Conservation (phyloP, 2,888 invertebrate genomes). For the Oscheius onirici region DNA sequence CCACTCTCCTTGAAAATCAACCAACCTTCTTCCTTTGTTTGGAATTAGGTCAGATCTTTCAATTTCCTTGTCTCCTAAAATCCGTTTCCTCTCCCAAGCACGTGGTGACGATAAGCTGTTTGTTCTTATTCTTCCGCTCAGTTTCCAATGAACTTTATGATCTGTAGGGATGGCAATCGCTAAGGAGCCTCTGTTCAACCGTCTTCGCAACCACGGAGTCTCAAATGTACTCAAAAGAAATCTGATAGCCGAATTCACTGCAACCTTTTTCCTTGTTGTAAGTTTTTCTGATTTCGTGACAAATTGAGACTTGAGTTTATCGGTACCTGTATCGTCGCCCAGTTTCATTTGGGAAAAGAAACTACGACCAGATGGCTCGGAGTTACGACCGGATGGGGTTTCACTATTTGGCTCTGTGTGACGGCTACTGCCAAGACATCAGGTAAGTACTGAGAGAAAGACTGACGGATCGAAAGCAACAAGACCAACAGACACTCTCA, state of each 20-base stretch:
- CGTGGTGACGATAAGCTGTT: too few relatives aligned
- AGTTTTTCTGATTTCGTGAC: slow-evolving; percentile 20
- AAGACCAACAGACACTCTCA: too few relatives aligned
- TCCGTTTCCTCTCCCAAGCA: too few relatives aligned
- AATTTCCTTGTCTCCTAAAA: too few relatives aligned
- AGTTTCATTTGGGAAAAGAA: slow-evolving; percentile 46
- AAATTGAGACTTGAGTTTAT: slow-evolving; percentile 48
- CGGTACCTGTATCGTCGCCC: slow-evolving; percentile 54
- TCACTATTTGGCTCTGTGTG: slow-evolving; percentile 53
- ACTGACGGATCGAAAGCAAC: too few relatives aligned
- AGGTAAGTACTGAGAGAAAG: slow-evolving; percentile 27
- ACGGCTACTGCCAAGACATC: slow-evolving; percentile 49
- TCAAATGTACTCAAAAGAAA: slow-evolving; percentile 38
- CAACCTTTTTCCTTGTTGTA: slow-evolving; percentile 56
- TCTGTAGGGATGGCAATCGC: slow-evolving; percentile 3
- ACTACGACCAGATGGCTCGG: slow-evolving; percentile 52
- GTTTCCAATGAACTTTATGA: neutral
- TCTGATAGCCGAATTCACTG: slow-evolving; percentile 53
- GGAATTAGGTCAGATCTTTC: too few relatives aligned
- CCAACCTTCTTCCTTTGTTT: too few relatives aligned
- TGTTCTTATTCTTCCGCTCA: neutral
- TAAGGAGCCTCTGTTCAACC: slow-evolving; percentile 16
- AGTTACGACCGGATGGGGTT: slow-evolving; percentile 60
- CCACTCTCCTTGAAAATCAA: too few relatives aligned
- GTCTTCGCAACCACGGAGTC: slow-evolving; percentile 22